These are phyloP conservation scores for Trinorchestia longiramus DNA, from an alignment of 1,140 invertebrate species.

Conservation along the genomic window DNA sequence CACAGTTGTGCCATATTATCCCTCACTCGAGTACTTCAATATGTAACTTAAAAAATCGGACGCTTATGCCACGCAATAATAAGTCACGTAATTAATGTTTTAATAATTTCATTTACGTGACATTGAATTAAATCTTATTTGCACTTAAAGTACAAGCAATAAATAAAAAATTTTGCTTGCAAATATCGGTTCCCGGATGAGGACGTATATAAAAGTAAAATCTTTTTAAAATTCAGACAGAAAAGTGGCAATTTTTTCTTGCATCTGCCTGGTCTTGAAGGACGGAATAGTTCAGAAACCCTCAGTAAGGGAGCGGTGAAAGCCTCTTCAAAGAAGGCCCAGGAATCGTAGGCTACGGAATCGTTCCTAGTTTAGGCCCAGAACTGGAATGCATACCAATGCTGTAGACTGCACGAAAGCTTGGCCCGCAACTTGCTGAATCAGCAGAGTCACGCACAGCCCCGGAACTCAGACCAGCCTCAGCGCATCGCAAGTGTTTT, in stretches of 20 bases:
- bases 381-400: slow-evolving; percentile 47
- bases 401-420: not conserved
- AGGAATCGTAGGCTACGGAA: slow-evolving; percentile 20
- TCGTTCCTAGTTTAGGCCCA: slow-evolving; percentile 44
- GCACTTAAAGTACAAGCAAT: too few relatives aligned
- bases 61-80: too few relatives aligned
- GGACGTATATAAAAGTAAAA: not conserved
- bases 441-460: not conserved
- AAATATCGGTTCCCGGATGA: not conserved
- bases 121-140: too few relatives aligned
- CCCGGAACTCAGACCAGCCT: not conserved
- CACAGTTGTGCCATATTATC: too few relatives aligned
- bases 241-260: not conserved
- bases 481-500: slow-evolving; percentile 8
- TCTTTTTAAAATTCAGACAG: not conserved
- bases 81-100: too few relatives aligned
- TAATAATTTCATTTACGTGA: too few relatives aligned
- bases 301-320: slow-evolving; percentile 11
- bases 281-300: not conserved
- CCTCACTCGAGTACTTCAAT: too few relatives aligned
- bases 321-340: slow-evolving; percentile 37
- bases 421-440: not conserved
- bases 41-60: too few relatives aligned
- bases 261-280: not conserved
- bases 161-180: not conserved